Base-by-base conservation (phyloP, 2,113 vertebrate species). In the Oryzias javanicus region DNA sequence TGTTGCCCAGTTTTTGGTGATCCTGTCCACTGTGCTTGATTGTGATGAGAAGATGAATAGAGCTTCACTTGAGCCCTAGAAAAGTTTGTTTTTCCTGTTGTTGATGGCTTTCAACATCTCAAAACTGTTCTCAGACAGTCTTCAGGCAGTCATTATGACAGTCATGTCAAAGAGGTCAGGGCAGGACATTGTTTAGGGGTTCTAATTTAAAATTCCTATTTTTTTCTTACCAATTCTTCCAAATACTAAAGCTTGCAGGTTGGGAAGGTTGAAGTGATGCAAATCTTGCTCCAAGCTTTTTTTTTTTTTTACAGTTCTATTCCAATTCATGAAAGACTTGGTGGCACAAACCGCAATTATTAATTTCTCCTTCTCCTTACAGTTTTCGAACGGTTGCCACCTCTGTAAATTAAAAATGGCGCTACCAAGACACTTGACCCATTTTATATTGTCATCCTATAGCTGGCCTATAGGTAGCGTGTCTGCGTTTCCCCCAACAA, bases 101-200 rank as follows among this genome's bases (percentile, higher is more conserved):
- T 70, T 77, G 50, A 60, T 74, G 70, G 61, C 60, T 66, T 82
- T 69, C 18, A 46, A 66, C 74, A 74, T 72, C 81, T 57, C 58
- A 68, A 78, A 77, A 67, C 49, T 78, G 68, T 66, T 77, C 72
- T 70, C 64, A 60, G 71, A 78, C 27, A 66, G 10, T 35, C 35
- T 0, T 35, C 7, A 35, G 29, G 7, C 59, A 64, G 71, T 64
- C 74, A 66, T 70, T 67, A 78, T 77, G 78, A 80, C 80, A 83
- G 72, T 78, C 68, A 78, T 79, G 76, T 84, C 81, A 77, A 72
- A 77, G 62, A 81, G 78, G 80, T 86, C 84, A 75, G 78, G 81
- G 78, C 79, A 67, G 76, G 66, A 83, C 78, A 79, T 86, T 87
- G 83, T 58, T 76, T 65, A 76, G 79, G 79, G 71, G 75, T 82